A percentile compares a stretch with the other conserved stretches of the same genome.
Evolutionary conservation across 2,888 invertebrate species (phyloP).

Genomic region (Deilephila porcellus): DNA sequence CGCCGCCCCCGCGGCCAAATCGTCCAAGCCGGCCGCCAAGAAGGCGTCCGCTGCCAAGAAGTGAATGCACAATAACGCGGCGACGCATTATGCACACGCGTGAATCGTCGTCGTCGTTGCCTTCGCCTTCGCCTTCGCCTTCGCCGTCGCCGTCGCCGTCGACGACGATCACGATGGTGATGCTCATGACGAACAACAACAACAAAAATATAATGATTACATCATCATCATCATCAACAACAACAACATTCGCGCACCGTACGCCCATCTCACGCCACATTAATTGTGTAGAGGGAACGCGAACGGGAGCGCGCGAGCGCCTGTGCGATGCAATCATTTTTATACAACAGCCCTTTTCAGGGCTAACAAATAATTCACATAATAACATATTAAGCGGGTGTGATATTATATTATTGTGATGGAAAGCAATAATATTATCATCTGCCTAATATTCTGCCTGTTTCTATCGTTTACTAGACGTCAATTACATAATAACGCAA

Average conservation of each 20-base stretch:
- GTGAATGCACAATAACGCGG: slow-evolving; percentile 32
- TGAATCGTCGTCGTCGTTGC: neutral
- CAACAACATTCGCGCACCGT: too few species aligned
- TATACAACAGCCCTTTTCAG: slow-evolving; percentile 41
- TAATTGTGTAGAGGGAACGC: neutral
- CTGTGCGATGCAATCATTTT: too few species aligned
- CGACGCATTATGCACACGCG: neutral
- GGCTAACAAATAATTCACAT: slow-evolving; percentile 38
- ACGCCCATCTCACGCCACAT: slow-evolving; percentile 2
- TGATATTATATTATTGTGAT: too few species aligned
- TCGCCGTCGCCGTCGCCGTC: neutral
- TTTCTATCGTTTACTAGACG: too few species aligned
- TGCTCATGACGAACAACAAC: neutral
- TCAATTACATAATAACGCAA: too few species aligned
- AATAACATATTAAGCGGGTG: too few species aligned
- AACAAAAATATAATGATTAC: too few species aligned
- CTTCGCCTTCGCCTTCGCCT: neutral
- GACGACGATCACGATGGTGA: neutral
- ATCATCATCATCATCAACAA: too few species aligned
- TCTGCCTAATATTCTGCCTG: too few species aligned
- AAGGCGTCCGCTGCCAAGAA: slow-evolving; percentile 44
- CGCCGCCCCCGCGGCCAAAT: slow-evolving; percentile 37
- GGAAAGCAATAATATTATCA: too few species aligned
- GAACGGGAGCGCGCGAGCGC: slow-evolving; percentile 11
- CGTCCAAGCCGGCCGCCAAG: slow-evolving; percentile 49